phyloP scores from a whole-genome alignment of 2,113 vertebrate genomes.

The Amazona guildingii region DNA sequence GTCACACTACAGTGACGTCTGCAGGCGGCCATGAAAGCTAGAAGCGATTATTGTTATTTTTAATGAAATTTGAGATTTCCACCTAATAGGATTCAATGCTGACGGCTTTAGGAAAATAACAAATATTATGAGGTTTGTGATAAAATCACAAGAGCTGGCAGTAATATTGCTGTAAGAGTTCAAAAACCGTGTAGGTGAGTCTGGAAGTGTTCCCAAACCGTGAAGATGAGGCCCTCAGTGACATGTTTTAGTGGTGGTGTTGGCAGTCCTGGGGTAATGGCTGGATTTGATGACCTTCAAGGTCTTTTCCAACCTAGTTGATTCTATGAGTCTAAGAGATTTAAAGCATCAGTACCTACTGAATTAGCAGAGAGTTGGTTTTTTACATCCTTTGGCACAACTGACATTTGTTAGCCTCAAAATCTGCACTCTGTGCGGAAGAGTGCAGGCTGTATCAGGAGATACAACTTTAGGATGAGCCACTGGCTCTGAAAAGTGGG shows the following conservation, averaged over 20 bases:
- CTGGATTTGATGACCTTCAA: not conserved
- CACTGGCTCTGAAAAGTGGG: not conserved
- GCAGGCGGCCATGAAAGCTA: slow-evolving; percentile 14
- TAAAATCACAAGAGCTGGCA: slow-evolving; percentile 6
- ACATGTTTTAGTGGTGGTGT: not conserved
- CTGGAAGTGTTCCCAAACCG: not conserved
- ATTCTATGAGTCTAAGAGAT: not conserved
- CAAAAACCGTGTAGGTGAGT: not conserved
- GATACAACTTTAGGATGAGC: not conserved
- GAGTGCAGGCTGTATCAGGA: not conserved
- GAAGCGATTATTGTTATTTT: slow-evolving; percentile 41
- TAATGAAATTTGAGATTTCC: slow-evolving; percentile 50
- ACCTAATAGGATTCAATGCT: slow-evolving; percentile 31
- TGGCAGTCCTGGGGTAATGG: not conserved
- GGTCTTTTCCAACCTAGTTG: not conserved
- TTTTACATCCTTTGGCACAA: not conserved
- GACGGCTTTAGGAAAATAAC: slow-evolving; percentile 32
- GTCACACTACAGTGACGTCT: slow-evolving; percentile 24
- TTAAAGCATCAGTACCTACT: slow-evolving; percentile 6
- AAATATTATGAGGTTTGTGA: not conserved
- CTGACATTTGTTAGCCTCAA: not conserved
- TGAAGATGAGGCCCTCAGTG: not conserved
- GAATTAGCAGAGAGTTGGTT: not conserved
- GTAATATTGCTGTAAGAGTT: not conserved
- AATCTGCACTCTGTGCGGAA: not conserved